phyloP scores from a whole-genome alignment of 2,888 invertebrate species.

The Pseudeuparius sepicola region DNA sequence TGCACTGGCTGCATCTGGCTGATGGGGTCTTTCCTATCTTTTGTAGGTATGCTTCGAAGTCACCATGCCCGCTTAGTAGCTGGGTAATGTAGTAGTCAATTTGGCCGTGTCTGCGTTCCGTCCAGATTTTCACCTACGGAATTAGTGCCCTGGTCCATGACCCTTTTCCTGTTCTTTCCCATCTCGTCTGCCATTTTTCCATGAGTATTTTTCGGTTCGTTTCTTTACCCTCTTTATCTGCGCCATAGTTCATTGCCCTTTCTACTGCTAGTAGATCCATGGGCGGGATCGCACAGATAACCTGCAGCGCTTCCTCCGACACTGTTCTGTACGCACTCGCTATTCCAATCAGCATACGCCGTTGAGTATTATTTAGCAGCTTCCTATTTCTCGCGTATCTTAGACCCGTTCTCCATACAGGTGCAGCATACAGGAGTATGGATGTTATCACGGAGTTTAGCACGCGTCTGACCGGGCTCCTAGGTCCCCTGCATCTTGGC shows the following conservation, averaged over 20 bases:
- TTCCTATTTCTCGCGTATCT: slow-evolving; percentile 10
- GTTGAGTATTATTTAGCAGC: slow-evolving; percentile 6
- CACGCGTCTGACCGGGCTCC: too few relatives aligned
- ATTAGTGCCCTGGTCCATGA: slow-evolving; percentile 9
- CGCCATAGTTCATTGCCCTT: slow-evolving; percentile 7
- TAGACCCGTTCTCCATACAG: slow-evolving; percentile 11
- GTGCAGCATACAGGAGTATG: too few relatives aligned
- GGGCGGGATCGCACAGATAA: slow-evolving; percentile 13
- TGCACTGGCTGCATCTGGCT: slow-evolving; percentile 9
- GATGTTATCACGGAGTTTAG: too few relatives aligned
- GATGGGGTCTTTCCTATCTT: slow-evolving; percentile 8
- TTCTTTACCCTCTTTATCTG: too few relatives aligned
- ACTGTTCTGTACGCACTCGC: slow-evolving; percentile 16
- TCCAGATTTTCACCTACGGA: not conserved
- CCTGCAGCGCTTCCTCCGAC: slow-evolving; percentile 13
- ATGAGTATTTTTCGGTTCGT: not conserved
- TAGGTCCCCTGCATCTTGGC: too few relatives aligned
- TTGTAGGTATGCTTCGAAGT: slow-evolving; percentile 9
- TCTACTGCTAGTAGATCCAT: slow-evolving; percentile 19
- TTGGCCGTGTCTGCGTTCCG: not conserved
- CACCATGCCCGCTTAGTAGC: slow-evolving; percentile 7
- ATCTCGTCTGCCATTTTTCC: slow-evolving; percentile 1
- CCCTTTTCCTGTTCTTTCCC: not conserved
- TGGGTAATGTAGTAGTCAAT: slow-evolving; percentile 7
- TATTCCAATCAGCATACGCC: slow-evolving; percentile 9